These are phyloP conservation scores for Melolontha melolontha DNA, from an alignment of 2,888 invertebrate species.

Conservation along the genomic window DNA sequence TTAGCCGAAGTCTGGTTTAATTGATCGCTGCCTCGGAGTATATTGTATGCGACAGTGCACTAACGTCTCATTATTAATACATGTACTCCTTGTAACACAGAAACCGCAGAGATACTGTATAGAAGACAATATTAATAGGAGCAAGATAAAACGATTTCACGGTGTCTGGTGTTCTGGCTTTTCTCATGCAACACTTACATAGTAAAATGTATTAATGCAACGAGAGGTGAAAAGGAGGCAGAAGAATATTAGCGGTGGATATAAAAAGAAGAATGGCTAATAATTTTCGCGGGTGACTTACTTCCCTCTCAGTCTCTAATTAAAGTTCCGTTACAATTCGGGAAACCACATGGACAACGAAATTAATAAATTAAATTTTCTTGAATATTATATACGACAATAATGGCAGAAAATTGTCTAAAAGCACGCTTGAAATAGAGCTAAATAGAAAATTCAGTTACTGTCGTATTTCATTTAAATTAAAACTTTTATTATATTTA, in stretches of 20 bases:
- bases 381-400: no score
- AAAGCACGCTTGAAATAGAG: no score
- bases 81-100: conserved; percentile 19
- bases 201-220: conserved; percentile 16
- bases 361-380: no score
- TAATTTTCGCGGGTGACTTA: conserved; percentile 8
- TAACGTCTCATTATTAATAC: conserved; percentile 39
- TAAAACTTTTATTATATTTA: no score
- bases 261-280: neutral
- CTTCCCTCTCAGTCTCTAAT: conserved; percentile 5
- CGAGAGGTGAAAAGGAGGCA: conserved; percentile 9
- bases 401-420: no score
- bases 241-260: neutral
- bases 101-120: conserved; percentile 24
- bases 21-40: conserved; percentile 22
- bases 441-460: no score
- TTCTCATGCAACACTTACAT: conserved; percentile 13
- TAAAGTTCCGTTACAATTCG: neutral
- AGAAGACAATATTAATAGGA: conserved; percentile 32
- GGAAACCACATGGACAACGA: neutral
- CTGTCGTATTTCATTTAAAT: no score
- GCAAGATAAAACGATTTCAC: conserved; percentile 43
- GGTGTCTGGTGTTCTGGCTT: conserved; percentile 33
- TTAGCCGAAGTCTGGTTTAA: conserved; percentile 43
- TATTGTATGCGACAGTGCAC: conserved; percentile 39